phyloP scores from a whole-genome alignment of 2,113 vertebrate genomes.

The Neomonachus schauinslandi region DNA sequence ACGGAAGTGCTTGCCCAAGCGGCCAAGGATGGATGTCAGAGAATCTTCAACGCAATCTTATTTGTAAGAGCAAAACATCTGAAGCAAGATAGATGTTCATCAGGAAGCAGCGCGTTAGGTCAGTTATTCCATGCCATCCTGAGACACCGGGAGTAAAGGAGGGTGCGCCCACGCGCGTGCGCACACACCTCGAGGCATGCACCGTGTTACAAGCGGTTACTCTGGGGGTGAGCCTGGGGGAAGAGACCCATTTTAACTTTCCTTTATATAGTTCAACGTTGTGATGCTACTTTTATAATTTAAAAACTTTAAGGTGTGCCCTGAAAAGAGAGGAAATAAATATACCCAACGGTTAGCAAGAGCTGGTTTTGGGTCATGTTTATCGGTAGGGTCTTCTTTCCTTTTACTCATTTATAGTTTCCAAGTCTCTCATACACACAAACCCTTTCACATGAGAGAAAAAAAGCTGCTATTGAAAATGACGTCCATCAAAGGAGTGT shows the following conservation, averaged over 20 bases:
- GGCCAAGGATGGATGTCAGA: not conserved
- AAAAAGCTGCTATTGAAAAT: not conserved
- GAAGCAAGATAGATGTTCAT: not conserved
- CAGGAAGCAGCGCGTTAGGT: not conserved
- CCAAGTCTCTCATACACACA: not conserved
- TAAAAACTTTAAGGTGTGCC: not conserved
- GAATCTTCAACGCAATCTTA: not conserved
- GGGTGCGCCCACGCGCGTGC: fast-evolving
- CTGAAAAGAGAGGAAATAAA: not conserved
- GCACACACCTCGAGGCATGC: not conserved
- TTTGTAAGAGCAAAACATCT: not conserved
- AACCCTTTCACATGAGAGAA: not conserved
- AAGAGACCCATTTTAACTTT: not conserved
- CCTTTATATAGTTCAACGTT: not conserved
- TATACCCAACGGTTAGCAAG: not conserved
- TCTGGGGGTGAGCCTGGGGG: not conserved
- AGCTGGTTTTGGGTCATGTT: not conserved
- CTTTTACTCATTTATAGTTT: not conserved
- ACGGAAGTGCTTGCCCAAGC: not conserved
- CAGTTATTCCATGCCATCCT: not conserved
- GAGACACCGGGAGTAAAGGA: not conserved
- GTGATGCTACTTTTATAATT: not conserved
- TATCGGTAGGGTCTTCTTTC: not conserved
- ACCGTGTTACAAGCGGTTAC: not conserved
- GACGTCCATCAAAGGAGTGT: not conserved